A percentile compares a stretch with the other conserved stretches of the same genome.
phyloP scores from a whole-genome alignment of 92 coral and sea anemone species.

The Scolanthus callimorphus region DNA sequence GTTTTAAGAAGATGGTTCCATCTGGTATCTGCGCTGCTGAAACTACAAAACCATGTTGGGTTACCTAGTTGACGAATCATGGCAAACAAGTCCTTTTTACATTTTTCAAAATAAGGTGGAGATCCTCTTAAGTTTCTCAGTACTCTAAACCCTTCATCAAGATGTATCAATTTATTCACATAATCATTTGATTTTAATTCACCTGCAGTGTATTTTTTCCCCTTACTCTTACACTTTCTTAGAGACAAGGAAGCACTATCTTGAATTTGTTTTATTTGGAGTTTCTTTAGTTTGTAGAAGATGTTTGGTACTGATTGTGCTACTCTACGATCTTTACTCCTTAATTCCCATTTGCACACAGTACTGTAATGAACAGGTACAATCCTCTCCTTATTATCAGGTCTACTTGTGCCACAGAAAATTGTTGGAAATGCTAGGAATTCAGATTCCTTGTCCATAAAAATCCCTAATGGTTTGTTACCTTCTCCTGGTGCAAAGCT shows the following conservation, averaged over 20 bases:
- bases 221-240: conserved; percentile 63
- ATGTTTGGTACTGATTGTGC: conserved; percentile 76
- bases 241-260: conserved; percentile 46
- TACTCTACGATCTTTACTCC: conserved; percentile 67
- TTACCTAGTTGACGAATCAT: too few relatives aligned
- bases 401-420: conserved; percentile 58
- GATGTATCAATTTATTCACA: conserved; percentile 48
- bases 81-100: conserved; percentile 60
- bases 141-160: conserved; percentile 64
- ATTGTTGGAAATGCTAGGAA: conserved; percentile 61
- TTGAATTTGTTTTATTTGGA: conserved; percentile 68
- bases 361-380: conserved; percentile 59
- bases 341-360: conserved; percentile 57
- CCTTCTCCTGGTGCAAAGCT: conserved; percentile 77
- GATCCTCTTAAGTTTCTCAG: conserved; percentile 60
- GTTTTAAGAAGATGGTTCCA: too few relatives aligned
- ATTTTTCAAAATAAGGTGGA: conserved; percentile 64
- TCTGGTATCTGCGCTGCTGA: too few relatives aligned
- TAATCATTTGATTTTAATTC: conserved; percentile 50
- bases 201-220: conserved; percentile 58
- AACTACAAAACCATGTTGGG: too few relatives aligned
- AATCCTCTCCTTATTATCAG: conserved; percentile 51
- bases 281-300: conserved; percentile 58
- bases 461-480: conserved; percentile 59
- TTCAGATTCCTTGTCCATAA: conserved; percentile 46